Base-by-base conservation (phyloP, 2,888 invertebrate genomes). In the Busseola fusca region DNA sequence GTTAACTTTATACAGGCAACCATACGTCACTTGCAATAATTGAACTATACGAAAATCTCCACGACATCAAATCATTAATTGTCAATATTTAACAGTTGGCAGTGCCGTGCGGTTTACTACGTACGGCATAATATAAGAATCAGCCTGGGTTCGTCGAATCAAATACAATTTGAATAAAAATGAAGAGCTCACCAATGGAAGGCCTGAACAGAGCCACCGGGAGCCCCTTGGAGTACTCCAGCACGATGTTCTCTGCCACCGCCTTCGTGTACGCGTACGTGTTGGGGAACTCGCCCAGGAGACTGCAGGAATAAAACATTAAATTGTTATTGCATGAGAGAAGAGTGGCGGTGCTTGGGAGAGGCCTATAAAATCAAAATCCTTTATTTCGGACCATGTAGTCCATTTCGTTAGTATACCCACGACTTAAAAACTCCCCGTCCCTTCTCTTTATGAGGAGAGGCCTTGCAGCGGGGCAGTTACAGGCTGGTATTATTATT, bases 191-290 rank as follows among this genome's bases (percentile, higher is more conserved):
- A 98, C 98, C 98, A 86, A 99, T 99, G 0, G 99, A 98, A 5
- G 99, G 99, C 83, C 99, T 96, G 68, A 98, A 97, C 71, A 99
- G 96, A 18, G 97, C 98, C 0, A 98, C 96, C 0, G 99, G 99
- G 9, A 99, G 92, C 64, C 96, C 97, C 21, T 96, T 94, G 0
- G 97, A 97, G 88, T 97, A 98, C 82, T 97, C 97, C 60, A 96
- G 94, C 1, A 99, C 97, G 40, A 98, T 92, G 82, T 97, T 97
- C 93, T 99, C 99, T 1, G 98, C 98, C 60, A 98, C 95, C 16
- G 98, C 97, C 92, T 99, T 99, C 3, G 98, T 99, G 91, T 98
- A 98, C 0, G 98, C 98, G 94, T 99, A 99, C 0, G 99, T 99
- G 91, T 99, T 99, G 0, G 99, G 99, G 72, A 97, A 97, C 25